Conservation (phyloP, 2,888 invertebrate genomes). For the Microctonus brassicae region DNA sequence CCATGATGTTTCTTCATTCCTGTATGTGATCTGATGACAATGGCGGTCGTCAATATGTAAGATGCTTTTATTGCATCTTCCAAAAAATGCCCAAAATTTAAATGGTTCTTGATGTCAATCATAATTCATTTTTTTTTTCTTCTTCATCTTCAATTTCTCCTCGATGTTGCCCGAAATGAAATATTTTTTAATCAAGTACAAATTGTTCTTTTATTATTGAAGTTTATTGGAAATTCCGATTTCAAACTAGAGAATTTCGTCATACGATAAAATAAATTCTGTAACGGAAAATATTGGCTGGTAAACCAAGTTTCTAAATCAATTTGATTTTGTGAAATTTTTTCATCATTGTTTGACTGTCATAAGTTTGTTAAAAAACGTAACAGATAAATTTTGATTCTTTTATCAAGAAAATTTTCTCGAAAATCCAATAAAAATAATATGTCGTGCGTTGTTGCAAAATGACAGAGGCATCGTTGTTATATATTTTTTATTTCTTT, state of each 20-base stretch:
- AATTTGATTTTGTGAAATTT: too few relatives aligned
- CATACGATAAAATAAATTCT: background rate
- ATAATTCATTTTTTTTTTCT: background rate
- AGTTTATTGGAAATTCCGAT: background rate
- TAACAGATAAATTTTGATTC: background rate
- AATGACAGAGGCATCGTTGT: slow-evolving; percentile 14
- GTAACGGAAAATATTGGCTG: too few relatives aligned
- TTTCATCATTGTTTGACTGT: background rate
- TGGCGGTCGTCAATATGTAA: slow-evolving; percentile 30
- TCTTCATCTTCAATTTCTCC: background rate
- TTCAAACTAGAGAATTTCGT: background rate
- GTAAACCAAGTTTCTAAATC: too few relatives aligned
- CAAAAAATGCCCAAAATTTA: slow-evolving; percentile 30
- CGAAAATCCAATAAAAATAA: background rate
- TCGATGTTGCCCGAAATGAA: background rate
- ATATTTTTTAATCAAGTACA: background rate
- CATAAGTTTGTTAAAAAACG: background rate
- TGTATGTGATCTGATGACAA: slow-evolving; percentile 32
- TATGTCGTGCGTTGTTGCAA: background rate
- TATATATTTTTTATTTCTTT: background rate
- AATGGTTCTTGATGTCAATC: slow-evolving; percentile 8
- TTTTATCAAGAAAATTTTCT: background rate
- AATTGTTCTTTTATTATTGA: background rate
- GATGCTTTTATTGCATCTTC: slow-evolving; percentile 27
- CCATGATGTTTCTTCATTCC: background rate